Conservation (phyloP, 2,888 invertebrate species). For the Pollenia angustigena region DNA sequence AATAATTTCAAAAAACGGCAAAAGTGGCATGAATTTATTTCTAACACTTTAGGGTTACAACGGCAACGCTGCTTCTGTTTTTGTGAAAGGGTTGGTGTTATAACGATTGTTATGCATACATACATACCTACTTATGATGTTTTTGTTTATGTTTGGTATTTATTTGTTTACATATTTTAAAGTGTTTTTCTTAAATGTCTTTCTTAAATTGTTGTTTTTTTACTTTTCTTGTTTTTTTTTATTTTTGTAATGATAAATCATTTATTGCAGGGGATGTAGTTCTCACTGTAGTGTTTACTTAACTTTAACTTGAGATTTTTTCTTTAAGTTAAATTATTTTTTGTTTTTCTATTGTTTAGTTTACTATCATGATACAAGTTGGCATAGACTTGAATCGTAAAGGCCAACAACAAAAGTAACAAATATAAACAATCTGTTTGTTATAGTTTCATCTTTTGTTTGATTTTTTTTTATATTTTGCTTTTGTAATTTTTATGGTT, state of each 20-base stretch:
- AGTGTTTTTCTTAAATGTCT: constrained; percentile 56
- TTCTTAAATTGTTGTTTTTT: constrained; percentile 42
- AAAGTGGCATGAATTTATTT: too few relatives aligned
- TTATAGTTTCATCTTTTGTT: constrained; percentile 30
- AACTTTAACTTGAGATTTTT: constrained; percentile 55
- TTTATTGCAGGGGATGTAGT: not conserved
- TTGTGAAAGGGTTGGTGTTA: not conserved
- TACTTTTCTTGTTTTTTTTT: not conserved
- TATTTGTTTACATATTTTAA: constrained; percentile 56
- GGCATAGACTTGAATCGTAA: constrained; percentile 18
- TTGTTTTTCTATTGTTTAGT: constrained; percentile 6
- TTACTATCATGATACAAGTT: constrained; percentile 22
- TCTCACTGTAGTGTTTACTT: constrained; percentile 22
- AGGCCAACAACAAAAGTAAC: constrained; percentile 9
- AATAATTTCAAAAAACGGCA: too few relatives aligned
- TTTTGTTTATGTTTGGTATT: constrained; percentile 10
- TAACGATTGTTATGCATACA: not conserved
- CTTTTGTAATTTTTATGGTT: constrained; percentile 21
- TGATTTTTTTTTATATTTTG: constrained; percentile 10
- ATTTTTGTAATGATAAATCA: not conserved
- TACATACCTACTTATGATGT: not conserved
- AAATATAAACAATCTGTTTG: constrained; percentile 32
- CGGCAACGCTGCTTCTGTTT: too few relatives aligned
- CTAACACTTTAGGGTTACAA: too few relatives aligned
- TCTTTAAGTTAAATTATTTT: constrained; percentile 1